A percentile compares a stretch with the other conserved stretches of the same genome.
These are phyloP conservation scores for Brachyopa scutellaris DNA, from an alignment of 2,888 invertebrate genomes.

Conservation along the genomic window DNA sequence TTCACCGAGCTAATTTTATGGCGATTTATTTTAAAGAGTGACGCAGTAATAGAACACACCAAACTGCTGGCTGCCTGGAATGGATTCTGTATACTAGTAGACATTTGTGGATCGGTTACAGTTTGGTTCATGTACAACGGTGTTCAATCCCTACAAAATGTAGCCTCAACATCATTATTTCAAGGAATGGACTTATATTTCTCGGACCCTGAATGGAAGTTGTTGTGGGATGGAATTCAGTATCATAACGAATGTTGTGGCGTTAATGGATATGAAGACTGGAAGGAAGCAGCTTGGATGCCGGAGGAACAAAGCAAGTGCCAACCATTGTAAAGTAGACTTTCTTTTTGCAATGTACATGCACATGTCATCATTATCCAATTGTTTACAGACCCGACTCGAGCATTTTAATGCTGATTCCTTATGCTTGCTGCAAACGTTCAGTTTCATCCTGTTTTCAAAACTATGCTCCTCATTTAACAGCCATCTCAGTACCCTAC, in stretches of 20 bases:
- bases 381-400: neutral
- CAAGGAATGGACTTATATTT: slow-evolving; percentile 80
- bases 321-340: slow-evolving; percentile 1
- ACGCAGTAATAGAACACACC: neutral
- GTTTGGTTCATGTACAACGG: slow-evolving; percentile 75
- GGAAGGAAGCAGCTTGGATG: slow-evolving; percentile 79
- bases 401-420: slow-evolving; percentile 73
- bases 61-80: slow-evolving; percentile 74
- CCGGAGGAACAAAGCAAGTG: slow-evolving; percentile 3
- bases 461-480: slow-evolving; percentile 68
- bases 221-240: slow-evolving; percentile 80
- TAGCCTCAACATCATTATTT: slow-evolving; percentile 75
- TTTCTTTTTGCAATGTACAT: too few species aligned
- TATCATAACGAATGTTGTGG: slow-evolving; percentile 79
- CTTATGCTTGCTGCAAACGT: slow-evolving; percentile 78
- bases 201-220: slow-evolving; percentile 79
- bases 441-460: slow-evolving; percentile 70
- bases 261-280: slow-evolving; percentile 78
- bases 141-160: slow-evolving; percentile 73
- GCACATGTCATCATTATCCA: neutral
- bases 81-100: slow-evolving; percentile 76
- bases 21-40: slow-evolving; percentile 76
- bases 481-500: slow-evolving; percentile 59
- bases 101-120: slow-evolving; percentile 75
- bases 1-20: slow-evolving; percentile 76